Conservation (phyloP, 2,797 vertebrate species). For the Parotocinclus haroldoi region DNA sequence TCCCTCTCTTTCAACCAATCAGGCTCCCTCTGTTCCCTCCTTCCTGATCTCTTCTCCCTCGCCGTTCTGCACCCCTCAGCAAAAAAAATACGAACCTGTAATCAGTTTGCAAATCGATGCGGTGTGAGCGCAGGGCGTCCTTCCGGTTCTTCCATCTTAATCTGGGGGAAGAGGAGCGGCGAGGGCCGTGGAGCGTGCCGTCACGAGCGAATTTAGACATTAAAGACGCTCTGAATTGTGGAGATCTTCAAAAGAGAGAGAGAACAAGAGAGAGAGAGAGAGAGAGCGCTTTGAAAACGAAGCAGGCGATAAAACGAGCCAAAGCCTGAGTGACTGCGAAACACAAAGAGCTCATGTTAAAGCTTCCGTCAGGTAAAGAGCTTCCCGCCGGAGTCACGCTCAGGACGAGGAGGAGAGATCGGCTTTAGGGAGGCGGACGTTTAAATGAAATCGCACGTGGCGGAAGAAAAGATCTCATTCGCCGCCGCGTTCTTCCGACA, state of each 20-base stretch:
- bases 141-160: conserved; percentile 70
- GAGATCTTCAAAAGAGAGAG: conserved; percentile 24
- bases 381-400: conserved; percentile 18
- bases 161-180: conserved; percentile 60
- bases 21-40: conserved; percentile 23
- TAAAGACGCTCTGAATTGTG: conserved; percentile 53
- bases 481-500: too few relatives aligned
- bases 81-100: conserved; percentile 52
- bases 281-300: conserved; percentile 44
- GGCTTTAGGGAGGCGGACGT: too few relatives aligned
- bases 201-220: conserved; percentile 63
- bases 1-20: conserved; percentile 21
- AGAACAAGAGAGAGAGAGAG: conserved; percentile 32
- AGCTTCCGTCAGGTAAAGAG: conserved; percentile 29
- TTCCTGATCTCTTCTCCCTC: conserved; percentile 22
- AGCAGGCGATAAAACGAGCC: conserved; percentile 38
- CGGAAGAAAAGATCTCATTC: too few relatives aligned
- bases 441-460: too few relatives aligned
- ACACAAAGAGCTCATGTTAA: conserved; percentile 34
- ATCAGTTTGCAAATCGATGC: conserved; percentile 74
- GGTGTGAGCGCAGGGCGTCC: conserved; percentile 61
- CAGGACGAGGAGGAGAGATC: conserved; percentile 1
- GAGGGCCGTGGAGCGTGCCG: conserved; percentile 52
- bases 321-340: conserved; percentile 36
- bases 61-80: conserved; percentile 48